These are phyloP conservation scores for Plebejus argus DNA, from an alignment of 2,888 invertebrate genomes.

Conservation along the genomic window DNA sequence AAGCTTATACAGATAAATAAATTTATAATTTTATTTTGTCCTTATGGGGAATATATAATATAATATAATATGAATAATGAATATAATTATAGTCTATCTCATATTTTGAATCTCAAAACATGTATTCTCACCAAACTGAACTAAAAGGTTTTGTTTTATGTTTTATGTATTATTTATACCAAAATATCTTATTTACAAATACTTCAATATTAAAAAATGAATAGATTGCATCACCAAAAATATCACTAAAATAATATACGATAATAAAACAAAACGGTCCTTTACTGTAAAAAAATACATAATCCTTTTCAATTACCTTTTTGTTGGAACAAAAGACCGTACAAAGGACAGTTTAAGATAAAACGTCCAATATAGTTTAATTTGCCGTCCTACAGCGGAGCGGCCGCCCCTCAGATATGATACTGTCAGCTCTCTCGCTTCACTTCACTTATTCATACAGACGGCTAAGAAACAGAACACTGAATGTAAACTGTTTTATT, in stretches of 20 bases:
- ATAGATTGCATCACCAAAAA: no score
- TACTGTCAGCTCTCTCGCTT: conserved; percentile 67
- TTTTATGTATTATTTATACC: no score
- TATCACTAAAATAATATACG: background rate
- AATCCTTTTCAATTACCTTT: conserved; percentile 31
- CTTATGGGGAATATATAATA: no score
- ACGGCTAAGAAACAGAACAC: conserved; percentile 46
- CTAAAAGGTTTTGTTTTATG: no score
- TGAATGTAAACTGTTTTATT: conserved; percentile 8
- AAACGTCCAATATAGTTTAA: conserved; percentile 76
- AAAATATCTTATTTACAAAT: no score
- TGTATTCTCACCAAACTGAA: no score
- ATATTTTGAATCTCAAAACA: no score
- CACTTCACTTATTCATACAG: conserved; percentile 67
- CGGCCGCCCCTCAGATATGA: conserved; percentile 58
- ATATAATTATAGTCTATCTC: no score
- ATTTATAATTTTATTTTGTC: no score
- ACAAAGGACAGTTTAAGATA: conserved; percentile 52
- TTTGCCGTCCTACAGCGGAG: conserved; percentile 63
- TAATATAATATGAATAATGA: no score
- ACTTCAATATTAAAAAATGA: no score
- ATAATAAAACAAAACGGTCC: conserved; percentile 18
- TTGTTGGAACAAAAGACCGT: conserved; percentile 38
- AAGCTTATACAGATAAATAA: no score
- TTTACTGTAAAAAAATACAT: conserved; percentile 7